Evolutionary conservation across 2,113 vertebrate species (phyloP).

Genomic region (Felis chaus): DNA sequence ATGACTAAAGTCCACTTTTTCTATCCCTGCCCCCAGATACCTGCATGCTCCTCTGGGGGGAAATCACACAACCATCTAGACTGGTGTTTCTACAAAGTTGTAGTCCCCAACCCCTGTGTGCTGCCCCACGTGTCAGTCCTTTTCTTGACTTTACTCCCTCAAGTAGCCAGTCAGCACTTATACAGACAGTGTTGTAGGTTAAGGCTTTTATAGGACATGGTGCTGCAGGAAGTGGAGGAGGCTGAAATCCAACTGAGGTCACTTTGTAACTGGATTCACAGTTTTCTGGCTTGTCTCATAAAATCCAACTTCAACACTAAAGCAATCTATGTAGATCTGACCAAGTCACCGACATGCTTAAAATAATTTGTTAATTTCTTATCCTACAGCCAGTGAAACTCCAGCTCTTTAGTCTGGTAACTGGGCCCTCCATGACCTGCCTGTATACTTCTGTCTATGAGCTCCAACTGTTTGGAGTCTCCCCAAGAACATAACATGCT

Average conservation of each 20-base stretch:
- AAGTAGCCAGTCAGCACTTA: too few species aligned
- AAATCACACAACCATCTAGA: not conserved
- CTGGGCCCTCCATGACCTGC: not conserved
- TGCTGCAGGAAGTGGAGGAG: not conserved
- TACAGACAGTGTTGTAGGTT: not conserved
- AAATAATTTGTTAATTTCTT: not conserved
- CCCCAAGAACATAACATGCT: not conserved
- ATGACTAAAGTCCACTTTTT: not conserved
- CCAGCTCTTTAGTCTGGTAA: not conserved
- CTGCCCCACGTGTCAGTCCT: not conserved
- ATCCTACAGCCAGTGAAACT: not conserved
- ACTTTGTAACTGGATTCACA: not conserved
- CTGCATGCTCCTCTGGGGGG: not conserved
- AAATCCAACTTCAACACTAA: not conserved
- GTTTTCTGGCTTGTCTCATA: not conserved
- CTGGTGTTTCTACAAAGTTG: not conserved
- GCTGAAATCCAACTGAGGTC: not conserved
- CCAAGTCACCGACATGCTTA: not conserved
- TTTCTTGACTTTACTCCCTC: not conserved
- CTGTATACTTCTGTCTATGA: not conserved
- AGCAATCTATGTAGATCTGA: not conserved
- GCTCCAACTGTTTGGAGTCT: not conserved
- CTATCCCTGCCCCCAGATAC: not conserved
- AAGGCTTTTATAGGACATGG: not conserved
- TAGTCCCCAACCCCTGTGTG: not conserved